Percentiles rank a stretch among this genome's conserved stretches.
Conservation (phyloP, 53 echinoderm and acorn worm genomes). For the Apostichopus leukothele region DNA sequence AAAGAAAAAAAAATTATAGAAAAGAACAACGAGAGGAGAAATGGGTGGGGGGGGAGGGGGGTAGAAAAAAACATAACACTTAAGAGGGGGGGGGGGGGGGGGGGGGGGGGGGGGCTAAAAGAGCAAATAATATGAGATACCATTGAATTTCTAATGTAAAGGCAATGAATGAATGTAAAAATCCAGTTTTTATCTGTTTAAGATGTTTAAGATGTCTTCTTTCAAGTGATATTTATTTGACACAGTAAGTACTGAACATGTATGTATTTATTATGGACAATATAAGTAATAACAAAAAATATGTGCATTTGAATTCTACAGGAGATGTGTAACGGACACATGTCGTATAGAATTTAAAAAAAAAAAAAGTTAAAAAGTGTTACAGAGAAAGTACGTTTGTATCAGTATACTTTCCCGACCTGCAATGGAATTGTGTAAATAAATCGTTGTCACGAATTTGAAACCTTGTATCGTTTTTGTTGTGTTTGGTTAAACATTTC, state of each 20-base stretch:
- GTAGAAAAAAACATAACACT: too few species aligned
- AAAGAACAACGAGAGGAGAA: too few species aligned
- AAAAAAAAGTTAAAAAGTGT: background rate
- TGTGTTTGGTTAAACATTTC: background rate
- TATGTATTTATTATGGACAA: conserved; percentile 29
- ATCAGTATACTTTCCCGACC: conserved; percentile 27
- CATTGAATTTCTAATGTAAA: too few species aligned
- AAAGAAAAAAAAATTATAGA: too few species aligned
- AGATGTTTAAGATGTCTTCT: background rate
- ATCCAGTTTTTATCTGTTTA: background rate
- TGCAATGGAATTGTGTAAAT: conserved; percentile 32
- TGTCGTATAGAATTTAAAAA: background rate
- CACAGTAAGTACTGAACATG: conserved; percentile 19
- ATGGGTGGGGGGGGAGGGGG: too few species aligned
- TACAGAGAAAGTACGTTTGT: conserved; percentile 9
- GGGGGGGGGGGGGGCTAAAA: too few species aligned
- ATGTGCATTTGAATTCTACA: conserved; percentile 1
- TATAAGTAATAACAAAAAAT: background rate
- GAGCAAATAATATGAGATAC: too few species aligned
- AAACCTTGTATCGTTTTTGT: conserved; percentile 9
- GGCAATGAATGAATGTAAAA: background rate
- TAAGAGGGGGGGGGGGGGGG: too few species aligned
- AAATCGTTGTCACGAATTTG: conserved; percentile 34
- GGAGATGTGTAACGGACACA: background rate
- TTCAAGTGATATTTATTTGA: conserved; percentile 19